These are phyloP conservation scores for Haliclona indistincta DNA, from an alignment of 37 sponge, comb jelly and placozoan genomes.

Conservation along the genomic window DNA sequence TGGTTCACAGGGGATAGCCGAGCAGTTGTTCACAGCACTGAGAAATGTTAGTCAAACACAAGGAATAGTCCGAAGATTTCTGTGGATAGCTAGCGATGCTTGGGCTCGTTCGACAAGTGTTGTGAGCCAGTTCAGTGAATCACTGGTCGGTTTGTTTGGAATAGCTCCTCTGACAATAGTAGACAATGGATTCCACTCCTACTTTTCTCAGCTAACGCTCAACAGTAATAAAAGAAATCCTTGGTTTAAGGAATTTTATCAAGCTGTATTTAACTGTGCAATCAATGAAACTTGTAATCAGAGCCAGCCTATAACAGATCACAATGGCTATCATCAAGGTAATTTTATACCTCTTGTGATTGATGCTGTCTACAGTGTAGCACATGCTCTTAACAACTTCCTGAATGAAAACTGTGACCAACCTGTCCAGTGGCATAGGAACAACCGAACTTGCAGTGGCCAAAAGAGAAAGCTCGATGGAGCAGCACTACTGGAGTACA, in stretches of 20 bases:
- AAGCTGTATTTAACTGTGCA: background rate
- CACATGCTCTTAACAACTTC: slow-evolving; percentile 53
- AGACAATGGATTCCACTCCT: slow-evolving; percentile 19
- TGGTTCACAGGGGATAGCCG: background rate
- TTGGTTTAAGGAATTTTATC: slow-evolving; percentile 50
- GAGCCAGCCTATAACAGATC: background rate
- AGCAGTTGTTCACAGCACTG: background rate
- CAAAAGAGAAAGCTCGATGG: slow-evolving; percentile 9
- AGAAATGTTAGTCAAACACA: background rate
- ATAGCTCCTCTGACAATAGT: slow-evolving; percentile 33
- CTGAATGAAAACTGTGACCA: slow-evolving; percentile 50
- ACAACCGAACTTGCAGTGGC: slow-evolving; percentile 19
- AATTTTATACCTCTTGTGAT: slow-evolving; percentile 56
- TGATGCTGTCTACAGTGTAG: slow-evolving; percentile 74
- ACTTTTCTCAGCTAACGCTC: slow-evolving; percentile 49
- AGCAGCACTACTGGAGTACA: slow-evolving; percentile 1
- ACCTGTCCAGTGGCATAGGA: slow-evolving; percentile 13
- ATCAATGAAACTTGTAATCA: slow-evolving; percentile 7
- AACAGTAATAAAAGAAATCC: slow-evolving; percentile 42
- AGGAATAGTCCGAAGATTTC: slow-evolving; percentile 14
- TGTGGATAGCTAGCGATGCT: slow-evolving; percentile 69
- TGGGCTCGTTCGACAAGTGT: slow-evolving; percentile 46
- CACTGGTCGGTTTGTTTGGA: slow-evolving; percentile 48
- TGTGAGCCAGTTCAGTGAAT: slow-evolving; percentile 9
- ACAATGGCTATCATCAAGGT: slow-evolving; percentile 25